Percentiles rank a stretch among this genome's conserved stretches.
Evolutionary conservation across 2,797 vertebrate genomes (phyloP).

Genomic region (Clarias fuscus): DNA sequence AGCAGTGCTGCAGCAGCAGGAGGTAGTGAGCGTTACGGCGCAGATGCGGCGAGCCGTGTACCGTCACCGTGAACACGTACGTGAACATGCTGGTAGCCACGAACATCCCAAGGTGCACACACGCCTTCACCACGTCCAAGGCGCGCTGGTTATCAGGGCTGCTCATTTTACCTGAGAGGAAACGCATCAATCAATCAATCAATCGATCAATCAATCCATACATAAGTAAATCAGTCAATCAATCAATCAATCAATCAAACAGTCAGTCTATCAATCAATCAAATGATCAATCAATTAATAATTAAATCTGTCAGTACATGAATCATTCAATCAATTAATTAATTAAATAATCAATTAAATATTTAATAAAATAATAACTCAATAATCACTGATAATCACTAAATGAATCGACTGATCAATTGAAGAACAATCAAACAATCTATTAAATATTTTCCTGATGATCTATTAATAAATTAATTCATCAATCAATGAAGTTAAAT

Average conservation of each 20-base stretch:
- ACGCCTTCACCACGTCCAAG: slow-evolving; percentile 59
- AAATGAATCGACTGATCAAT: no score
- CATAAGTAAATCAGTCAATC: not conserved
- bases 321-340: no score
- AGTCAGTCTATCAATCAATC: not conserved
- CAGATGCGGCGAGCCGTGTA: slow-evolving; percentile 56
- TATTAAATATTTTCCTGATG: not conserved
- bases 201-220: not conserved
- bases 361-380: no score
- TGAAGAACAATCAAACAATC: no score
- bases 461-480: not conserved
- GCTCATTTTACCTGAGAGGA: slow-evolving; percentile 10
- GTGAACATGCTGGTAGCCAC: slow-evolving; percentile 57
- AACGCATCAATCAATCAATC: not conserved
- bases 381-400: no score
- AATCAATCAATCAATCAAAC: not conserved
- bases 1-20: slow-evolving; percentile 64
- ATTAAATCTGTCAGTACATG: no score
- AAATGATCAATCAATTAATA: not conserved
- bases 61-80: slow-evolving; percentile 54
- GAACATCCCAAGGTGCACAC: slow-evolving; percentile 61
- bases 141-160: slow-evolving; percentile 37
- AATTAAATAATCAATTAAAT: no score
- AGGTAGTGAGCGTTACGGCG: slow-evolving; percentile 57
- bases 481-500: no score